Conservation (phyloP, 2,888 invertebrate genomes). For the Oconnorella tubifera region DNA sequence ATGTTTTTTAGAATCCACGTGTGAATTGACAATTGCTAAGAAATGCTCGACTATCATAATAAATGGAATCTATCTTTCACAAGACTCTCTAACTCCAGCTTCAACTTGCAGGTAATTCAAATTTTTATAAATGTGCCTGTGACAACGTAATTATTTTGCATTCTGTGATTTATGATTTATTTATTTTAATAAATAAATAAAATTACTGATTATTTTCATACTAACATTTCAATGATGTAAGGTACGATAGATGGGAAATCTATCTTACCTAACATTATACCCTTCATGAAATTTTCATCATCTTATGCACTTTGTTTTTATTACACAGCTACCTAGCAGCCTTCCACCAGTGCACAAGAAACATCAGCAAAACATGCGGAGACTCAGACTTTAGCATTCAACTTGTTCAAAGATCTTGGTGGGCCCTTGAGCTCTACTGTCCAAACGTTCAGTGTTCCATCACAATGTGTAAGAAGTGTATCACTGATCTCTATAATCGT, state of each 20-base stretch:
- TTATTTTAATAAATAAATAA: background rate
- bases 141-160: too few relatives aligned
- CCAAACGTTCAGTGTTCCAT: background rate
- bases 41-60: background rate
- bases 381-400: background rate
- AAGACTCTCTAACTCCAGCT: background rate
- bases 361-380: background rate
- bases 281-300: too few relatives aligned
- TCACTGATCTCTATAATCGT: background rate
- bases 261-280: too few relatives aligned
- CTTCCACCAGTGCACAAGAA: background rate
- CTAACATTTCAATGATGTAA: too few relatives aligned
- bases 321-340: background rate
- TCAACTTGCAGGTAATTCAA: background rate
- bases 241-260: too few relatives aligned
- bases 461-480: background rate
- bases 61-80: background rate
- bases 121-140: too few relatives aligned
- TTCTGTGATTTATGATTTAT: background rate
- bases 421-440: slow-evolving; percentile 6
- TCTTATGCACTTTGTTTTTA: too few relatives aligned
- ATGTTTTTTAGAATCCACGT: background rate
- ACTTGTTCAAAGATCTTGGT: background rate
- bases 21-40: background rate
- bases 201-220: background rate